phyloP scores from a whole-genome alignment of 2,888 invertebrate genomes.

The Cheilosia pagana region DNA sequence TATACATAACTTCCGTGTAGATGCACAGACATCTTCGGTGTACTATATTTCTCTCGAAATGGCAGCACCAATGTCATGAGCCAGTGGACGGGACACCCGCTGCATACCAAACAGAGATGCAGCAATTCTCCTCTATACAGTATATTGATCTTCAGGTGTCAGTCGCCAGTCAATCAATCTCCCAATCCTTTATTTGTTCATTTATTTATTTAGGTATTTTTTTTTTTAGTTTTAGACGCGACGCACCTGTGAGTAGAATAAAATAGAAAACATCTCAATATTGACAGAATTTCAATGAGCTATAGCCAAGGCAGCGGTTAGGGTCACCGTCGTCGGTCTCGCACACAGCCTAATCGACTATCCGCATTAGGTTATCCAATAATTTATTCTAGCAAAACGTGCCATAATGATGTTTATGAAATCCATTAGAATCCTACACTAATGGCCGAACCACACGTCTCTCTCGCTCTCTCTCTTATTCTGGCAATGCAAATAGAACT shows the following conservation, averaged over 20 bases:
- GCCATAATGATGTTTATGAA: conserved; percentile 5
- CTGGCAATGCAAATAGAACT: conserved; percentile 8
- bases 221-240: not conserved
- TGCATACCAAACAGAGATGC: conserved; percentile 14
- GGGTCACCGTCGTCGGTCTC: not conserved
- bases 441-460: conserved; percentile 5
- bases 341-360: not conserved
- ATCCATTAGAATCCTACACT: not conserved
- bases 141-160: conserved; percentile 59
- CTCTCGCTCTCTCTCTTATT: not conserved
- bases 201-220: not conserved
- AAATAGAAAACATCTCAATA: conserved; percentile 43
- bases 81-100: not conserved
- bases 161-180: conserved; percentile 7
- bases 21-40: conserved; percentile 3
- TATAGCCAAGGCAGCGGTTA: conserved; percentile 16
- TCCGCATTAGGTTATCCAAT: conserved; percentile 4
- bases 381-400: conserved; percentile 2
- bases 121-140: conserved; percentile 3
- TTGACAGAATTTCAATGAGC: conserved; percentile 68
- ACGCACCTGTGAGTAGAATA: conserved; percentile 62
- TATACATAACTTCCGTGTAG: conserved; percentile 35
- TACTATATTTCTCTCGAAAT: conserved; percentile 11
- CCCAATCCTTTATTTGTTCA: conserved; percentile 22
- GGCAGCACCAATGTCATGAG: conserved; percentile 14